Base-by-base conservation (phyloP, 2,797 vertebrate species). In the Liparis tanakae region DNA sequence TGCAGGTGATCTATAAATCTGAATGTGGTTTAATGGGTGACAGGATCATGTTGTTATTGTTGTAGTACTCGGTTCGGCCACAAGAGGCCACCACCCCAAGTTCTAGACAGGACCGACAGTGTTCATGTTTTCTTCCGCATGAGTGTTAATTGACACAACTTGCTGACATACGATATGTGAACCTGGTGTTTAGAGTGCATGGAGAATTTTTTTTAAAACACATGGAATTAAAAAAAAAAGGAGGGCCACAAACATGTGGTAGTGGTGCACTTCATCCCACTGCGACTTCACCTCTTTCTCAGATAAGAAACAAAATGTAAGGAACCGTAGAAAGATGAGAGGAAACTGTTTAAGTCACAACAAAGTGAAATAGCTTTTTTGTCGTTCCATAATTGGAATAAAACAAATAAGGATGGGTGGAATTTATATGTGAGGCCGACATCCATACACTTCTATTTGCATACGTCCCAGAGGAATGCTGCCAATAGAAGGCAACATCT, bases 371-470 rank as follows among this genome's bases (percentile, higher is more conserved):
- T 43, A 78, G 18, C 46, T 9, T 48, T 4, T 41, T 57, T n/a
- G n/a, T n/a, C 34, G 51, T 33, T 48, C 46, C 15, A 30, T 63
- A 10, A 9, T 15, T 43, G 13, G 41, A 12, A 18, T 18, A 48
- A 20, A 50, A 25, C 50, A 25, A 22, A 53, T 53, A 13, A 13
- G 10, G 30, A 74, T 18, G 9, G 12, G 41, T 55, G 9, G 8
- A 39, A 13, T 58, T 68, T 66, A 63, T 62, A 60, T 63, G 51
- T 50, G 20, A 72, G 56, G 41, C 37, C 72, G 60, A 70, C 53
- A 58, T 48, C 54, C 25, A 58, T 18, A 56, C 1, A 3, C 41
- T 15, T 64, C 79, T 84, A 70, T 85, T 88, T 82, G 76, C 20
- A 72, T 66, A 18, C 66, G 37, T 84, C 74, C 48, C 70, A 61